A percentile compares a stretch with the other conserved stretches of the same genome.
Conservation (phyloP, 1,140 invertebrate species). For the Saxidomus purpurata region DNA sequence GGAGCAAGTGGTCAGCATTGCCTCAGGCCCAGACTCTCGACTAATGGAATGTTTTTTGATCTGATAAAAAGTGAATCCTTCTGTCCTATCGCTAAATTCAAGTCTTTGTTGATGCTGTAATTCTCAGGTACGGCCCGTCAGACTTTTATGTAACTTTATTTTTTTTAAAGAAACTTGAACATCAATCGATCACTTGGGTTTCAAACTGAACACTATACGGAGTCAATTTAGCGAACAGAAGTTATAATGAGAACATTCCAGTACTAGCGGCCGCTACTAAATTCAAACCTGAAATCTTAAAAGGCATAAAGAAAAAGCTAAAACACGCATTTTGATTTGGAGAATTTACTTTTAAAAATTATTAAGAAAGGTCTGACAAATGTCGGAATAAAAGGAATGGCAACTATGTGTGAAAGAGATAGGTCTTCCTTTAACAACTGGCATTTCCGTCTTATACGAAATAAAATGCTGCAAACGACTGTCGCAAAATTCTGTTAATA, state of each 20-base stretch:
- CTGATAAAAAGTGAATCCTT: conserved; percentile 61
- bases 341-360: too few species aligned
- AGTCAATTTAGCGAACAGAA: conserved; percentile 53
- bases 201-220: conserved; percentile 19
- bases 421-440: too few species aligned
- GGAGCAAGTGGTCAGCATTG: conserved; percentile 28
- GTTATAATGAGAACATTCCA: conserved; percentile 39
- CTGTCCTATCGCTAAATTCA: conserved; percentile 54
- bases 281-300: conserved; percentile 23
- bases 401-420: too few species aligned
- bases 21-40: conserved; percentile 17
- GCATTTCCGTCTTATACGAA: neutral
- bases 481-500: neutral
- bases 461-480: neutral
- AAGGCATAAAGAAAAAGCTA: too few species aligned
- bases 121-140: conserved; percentile 29
- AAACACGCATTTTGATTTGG: too few species aligned
- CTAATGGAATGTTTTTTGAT: conserved; percentile 65
- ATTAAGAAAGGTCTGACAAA: too few species aligned
- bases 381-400: too few species aligned
- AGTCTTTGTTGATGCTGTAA: conserved; percentile 55
- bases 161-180: conserved; percentile 26
- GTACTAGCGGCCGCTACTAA: neutral
- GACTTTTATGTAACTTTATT: conserved; percentile 45
- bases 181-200: conserved; percentile 47